Conservation (phyloP, 2,888 invertebrate species). For the Lypha dubia region DNA sequence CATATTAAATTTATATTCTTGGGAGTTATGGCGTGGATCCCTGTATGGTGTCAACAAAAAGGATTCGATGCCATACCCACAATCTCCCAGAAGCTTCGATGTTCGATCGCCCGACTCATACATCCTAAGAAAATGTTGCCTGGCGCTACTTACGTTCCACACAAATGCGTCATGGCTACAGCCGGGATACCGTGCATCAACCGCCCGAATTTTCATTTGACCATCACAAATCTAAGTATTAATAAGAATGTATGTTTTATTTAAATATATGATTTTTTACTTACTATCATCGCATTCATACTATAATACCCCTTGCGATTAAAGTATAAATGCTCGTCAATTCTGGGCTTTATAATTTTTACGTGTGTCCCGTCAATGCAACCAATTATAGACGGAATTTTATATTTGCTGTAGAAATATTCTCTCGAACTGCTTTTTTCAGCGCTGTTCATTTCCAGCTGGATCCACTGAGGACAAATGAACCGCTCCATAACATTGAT, state of each 20-base stretch:
- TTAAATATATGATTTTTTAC: slow-evolving; percentile 16
- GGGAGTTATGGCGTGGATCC: neutral
- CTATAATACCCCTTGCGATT: neutral
- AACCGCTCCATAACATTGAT: too few species aligned
- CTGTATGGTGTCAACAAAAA: neutral
- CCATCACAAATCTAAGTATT: slow-evolving; percentile 12
- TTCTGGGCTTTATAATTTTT: slow-evolving; percentile 10
- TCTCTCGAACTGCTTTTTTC: slow-evolving; percentile 4
- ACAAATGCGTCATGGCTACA: slow-evolving; percentile 3
- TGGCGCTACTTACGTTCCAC: slow-evolving; percentile 10
- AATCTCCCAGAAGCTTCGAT: slow-evolving; percentile 7
- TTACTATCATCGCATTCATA: slow-evolving; percentile 13
- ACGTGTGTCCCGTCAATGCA: slow-evolving; percentile 23
- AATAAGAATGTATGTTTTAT: neutral
- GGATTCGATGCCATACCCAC: slow-evolving; percentile 1
- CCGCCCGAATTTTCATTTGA: too few species aligned
- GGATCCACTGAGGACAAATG: slow-evolving; percentile 12
- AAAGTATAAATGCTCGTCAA: slow-evolving; percentile 32
- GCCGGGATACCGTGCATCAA: slow-evolving; percentile 6
- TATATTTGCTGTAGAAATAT: too few species aligned
- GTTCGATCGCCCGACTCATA: slow-evolving; percentile 2
- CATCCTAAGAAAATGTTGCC: neutral
- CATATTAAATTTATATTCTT: slow-evolving; percentile 20
- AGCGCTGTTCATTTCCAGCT: slow-evolving; percentile 4
- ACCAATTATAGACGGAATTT: too few species aligned